phyloP scores from a whole-genome alignment of 2,113 vertebrate species.

The Pachyramphus minor region DNA sequence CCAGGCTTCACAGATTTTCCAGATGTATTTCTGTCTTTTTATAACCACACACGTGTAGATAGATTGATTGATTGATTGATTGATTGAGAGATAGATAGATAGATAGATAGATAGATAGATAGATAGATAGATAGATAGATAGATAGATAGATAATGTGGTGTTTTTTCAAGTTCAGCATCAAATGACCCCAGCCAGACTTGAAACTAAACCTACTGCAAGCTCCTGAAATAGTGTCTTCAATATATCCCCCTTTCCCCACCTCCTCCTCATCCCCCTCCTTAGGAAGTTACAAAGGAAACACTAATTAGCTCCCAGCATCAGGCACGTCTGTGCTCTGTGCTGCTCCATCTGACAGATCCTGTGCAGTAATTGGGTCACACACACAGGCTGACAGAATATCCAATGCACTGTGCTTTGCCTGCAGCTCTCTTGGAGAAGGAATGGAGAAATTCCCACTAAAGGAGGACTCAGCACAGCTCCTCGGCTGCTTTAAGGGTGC shows the following conservation, averaged over 20 bases:
- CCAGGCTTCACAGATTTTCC: neutral
- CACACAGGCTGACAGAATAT: neutral
- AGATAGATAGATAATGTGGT: rapidly evolving
- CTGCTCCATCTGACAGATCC: neutral
- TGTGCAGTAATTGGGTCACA: constrained; percentile 40
- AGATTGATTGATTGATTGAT: neutral
- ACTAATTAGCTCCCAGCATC: constrained; percentile 20
- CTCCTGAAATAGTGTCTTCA: neutral
- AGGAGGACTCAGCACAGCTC: neutral
- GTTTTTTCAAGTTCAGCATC: neutral
- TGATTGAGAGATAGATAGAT: neutral
- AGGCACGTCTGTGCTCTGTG: neutral
- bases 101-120: neutral
- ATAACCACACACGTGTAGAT: neutral
- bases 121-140: neutral
- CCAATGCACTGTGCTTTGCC: neutral
- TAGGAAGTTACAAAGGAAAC: neutral
- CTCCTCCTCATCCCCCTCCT: neutral
- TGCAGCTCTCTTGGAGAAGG: neutral
- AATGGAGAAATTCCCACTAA: neutral
- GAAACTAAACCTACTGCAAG: neutral
- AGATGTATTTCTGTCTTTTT: neutral
- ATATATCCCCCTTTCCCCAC: neutral
- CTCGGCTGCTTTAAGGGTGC: neutral
- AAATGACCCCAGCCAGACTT: neutral